Evolutionary conservation across 2,888 invertebrate genomes (phyloP), one percentile per base, ranked within the genome.

Genomic region (Andrena dorsata): DNA sequence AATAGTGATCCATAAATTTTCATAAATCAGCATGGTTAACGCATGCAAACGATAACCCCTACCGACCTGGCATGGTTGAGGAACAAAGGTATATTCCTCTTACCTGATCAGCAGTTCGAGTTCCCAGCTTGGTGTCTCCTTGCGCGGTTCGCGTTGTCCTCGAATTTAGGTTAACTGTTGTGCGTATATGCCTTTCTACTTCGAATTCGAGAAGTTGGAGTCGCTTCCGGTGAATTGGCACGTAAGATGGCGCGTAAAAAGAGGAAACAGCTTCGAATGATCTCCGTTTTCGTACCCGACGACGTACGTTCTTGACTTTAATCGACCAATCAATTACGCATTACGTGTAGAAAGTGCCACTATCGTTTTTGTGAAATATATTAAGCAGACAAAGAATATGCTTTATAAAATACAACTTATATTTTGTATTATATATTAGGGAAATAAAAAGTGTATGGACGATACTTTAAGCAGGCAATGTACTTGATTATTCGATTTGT

Each of bases 11-110:
- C 90, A 93, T 93, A 92, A 90, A 93, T 93, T 92, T 91, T 89
- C 93, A 93, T 93, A 91, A 87, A 93, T 93, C 91, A 93, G 88
- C 92, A 93, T 93, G 80, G 79, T 84, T 87, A 91, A 75, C 74
- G 74, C 82, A 92, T 91, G 93, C 87, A 91, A 92, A 93, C 83
- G 92, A 90, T 84, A 94, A 95, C 90, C 94, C 56, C 94, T 85
- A 94, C 90, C 86, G 91, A 93, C 91, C 91, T 82, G 66, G 63
- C 78, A 63, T 51, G 74, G 56, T 72, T 65, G 69, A 74, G 61
- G 79, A 74, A 85, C 82, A 76, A 83, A 86, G 76, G 74, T 80
- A 71, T 64, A 71, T 83, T 82, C 76, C 53, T 86, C 80, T 32
- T 66, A 61, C 65, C 71, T 71, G 65, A 32, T 53, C 73, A 61